Percentiles rank a stretch among this genome's conserved stretches.
Evolutionary conservation across 1,140 invertebrate species (phyloP).

Genomic region (Drosophila ercepeae): DNA sequence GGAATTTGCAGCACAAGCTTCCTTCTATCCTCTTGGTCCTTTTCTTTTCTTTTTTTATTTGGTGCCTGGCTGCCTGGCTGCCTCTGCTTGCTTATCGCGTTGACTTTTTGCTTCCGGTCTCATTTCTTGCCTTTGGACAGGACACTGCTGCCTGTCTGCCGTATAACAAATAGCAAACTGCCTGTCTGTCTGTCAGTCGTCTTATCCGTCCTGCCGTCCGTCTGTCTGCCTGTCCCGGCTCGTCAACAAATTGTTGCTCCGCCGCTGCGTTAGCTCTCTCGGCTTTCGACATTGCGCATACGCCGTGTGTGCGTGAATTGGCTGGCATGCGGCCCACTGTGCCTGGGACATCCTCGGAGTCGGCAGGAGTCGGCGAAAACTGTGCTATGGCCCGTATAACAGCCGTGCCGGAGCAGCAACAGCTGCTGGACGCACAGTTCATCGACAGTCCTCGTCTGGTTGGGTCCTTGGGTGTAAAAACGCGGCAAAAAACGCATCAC

Average conservation of each 20-base stretch:
- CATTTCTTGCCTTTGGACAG: constrained; percentile 52
- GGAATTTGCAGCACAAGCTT: constrained; percentile 42
- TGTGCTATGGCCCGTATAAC: constrained; percentile 66
- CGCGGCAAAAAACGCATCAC: constrained; percentile 52
- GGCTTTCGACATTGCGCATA: constrained; percentile 60
- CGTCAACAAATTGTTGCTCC: constrained; percentile 79
- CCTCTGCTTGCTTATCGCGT: constrained; percentile 62
- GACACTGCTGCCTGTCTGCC: constrained; percentile 19
- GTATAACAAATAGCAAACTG: constrained; percentile 1
- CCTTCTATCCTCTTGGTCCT: constrained; percentile 5
- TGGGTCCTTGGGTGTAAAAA: constrained; percentile 48
- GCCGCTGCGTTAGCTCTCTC: constrained; percentile 45
- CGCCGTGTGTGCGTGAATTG: constrained; percentile 61
- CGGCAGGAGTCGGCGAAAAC: constrained; percentile 13
- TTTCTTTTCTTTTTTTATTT: too few relatives aligned
- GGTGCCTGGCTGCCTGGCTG: background rate
- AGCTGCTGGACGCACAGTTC: constrained; percentile 73
- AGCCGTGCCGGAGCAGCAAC: constrained; percentile 53
- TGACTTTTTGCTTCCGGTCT: constrained; percentile 77
- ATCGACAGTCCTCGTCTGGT: constrained; percentile 72
- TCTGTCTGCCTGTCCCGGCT: constrained; percentile 25
- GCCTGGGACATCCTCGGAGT: constrained; percentile 23
- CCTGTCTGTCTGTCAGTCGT: constrained; percentile 27
- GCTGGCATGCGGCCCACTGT: constrained; percentile 48
- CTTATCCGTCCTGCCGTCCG: background rate